Evolutionary conservation across 1,140 invertebrate species (phyloP).

Genomic region (Drosophila serrata): DNA sequence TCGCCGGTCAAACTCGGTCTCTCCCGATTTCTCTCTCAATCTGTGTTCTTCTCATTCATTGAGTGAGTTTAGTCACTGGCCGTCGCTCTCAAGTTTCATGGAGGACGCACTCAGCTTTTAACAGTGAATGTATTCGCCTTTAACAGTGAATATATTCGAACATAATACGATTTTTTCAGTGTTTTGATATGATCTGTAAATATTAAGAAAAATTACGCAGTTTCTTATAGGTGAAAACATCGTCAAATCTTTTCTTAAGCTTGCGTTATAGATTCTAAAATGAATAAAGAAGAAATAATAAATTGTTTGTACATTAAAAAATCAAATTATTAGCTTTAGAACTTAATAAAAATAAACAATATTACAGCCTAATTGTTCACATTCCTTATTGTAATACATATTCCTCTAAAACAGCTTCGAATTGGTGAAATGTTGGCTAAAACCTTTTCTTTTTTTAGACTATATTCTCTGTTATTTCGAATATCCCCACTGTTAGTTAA

Average conservation of each 20-base stretch:
- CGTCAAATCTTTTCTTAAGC: no score
- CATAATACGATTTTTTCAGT: no score
- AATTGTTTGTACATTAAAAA: not conserved
- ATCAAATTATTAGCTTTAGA: not conserved
- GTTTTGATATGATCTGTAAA: not conserved
- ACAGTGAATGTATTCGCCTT: constrained; percentile 10
- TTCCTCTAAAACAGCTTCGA: not conserved
- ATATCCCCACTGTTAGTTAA: not conserved
- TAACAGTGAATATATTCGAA: constrained; percentile 15
- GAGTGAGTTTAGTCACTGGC: constrained; percentile 10
- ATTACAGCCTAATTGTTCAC: not conserved
- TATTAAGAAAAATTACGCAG: not conserved
- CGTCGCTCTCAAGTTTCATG: constrained; percentile 33
- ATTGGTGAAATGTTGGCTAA: not conserved
- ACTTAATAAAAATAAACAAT: not conserved
- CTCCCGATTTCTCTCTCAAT: constrained; percentile 43
- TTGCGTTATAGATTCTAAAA: not conserved
- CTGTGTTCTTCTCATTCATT: constrained; percentile 24
- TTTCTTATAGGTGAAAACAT: not conserved
- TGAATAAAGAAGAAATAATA: no score
- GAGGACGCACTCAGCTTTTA: constrained; percentile 8
- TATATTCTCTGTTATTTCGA: not conserved
- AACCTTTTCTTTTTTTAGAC: not conserved
- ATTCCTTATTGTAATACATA: not conserved
- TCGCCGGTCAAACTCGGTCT: constrained; percentile 37